Percentiles rank a stretch among this genome's conserved stretches.
Evolutionary conservation across 2,888 invertebrate genomes (phyloP).

Genomic region (Trileptium ribeirensis): DNA sequence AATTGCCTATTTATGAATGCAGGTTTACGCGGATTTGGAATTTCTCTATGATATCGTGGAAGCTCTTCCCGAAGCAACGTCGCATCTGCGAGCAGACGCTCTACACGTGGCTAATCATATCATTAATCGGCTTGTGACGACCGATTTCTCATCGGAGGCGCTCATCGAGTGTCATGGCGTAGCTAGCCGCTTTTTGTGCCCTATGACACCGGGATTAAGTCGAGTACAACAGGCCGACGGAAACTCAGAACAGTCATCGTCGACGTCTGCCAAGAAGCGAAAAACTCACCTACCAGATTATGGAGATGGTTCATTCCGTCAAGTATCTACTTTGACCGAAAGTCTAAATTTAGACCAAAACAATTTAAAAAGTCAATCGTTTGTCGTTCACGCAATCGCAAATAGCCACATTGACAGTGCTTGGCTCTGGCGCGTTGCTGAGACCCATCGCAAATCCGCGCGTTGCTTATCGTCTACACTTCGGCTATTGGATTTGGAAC

Average conservation of each 20-base stretch:
- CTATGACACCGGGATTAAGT: background rate
- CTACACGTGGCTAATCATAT: background rate
- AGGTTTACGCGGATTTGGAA: background rate
- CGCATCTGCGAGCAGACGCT: background rate
- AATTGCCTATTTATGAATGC: too few relatives aligned
- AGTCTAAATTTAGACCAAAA: too few relatives aligned
- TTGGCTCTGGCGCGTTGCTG: conserved; percentile 58
- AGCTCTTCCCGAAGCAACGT: background rate
- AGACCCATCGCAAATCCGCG: conserved; percentile 57
- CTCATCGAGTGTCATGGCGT: background rate
- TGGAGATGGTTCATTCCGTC: too few relatives aligned
- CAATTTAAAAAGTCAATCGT: too few relatives aligned
- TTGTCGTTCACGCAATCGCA: conserved; percentile 54
- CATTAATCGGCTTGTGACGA: background rate
- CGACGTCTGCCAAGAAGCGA: background rate
- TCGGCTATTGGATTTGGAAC: conserved; percentile 55
- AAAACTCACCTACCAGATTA: too few relatives aligned
- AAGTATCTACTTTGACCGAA: too few relatives aligned
- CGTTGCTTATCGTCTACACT: conserved; percentile 56
- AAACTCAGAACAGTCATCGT: background rate
- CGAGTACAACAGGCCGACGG: background rate
- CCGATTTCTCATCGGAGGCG: background rate
- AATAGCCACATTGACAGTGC: conserved; percentile 57
- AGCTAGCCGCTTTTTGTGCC: background rate
- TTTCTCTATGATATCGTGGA: background rate